Conservation (phyloP, 1,140 invertebrate species). For the Drosophila obscura region DNA sequence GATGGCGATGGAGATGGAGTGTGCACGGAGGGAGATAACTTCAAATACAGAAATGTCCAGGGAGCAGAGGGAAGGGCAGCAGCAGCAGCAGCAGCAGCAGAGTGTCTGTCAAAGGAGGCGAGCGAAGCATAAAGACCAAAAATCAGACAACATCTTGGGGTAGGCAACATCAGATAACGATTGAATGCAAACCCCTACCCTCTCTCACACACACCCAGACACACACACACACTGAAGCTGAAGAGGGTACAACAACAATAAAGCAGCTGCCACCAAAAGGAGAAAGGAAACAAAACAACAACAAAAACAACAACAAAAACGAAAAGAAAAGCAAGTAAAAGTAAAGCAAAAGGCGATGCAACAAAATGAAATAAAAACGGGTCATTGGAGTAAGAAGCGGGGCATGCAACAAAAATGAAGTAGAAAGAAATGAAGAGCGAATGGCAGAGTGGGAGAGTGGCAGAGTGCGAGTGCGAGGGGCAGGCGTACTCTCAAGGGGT, state of each 20-base stretch:
- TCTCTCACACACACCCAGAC: slow-evolving; percentile 2
- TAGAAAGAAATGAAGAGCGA: slow-evolving; percentile 25
- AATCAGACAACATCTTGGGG: slow-evolving; percentile 77
- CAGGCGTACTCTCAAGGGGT: slow-evolving; percentile 29
- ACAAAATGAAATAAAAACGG: slow-evolving; percentile 76
- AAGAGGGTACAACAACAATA: slow-evolving; percentile 42
- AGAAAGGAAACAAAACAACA: slow-evolving; percentile 36
- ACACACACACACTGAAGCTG: slow-evolving; percentile 13
- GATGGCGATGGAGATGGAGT: neutral
- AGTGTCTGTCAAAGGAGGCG: slow-evolving; percentile 41
- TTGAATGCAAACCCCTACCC: slow-evolving; percentile 56
- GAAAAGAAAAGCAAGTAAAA: slow-evolving; percentile 51
- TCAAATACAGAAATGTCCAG: slow-evolving; percentile 36
- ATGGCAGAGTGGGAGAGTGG: neutral
- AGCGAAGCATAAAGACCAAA: slow-evolving; percentile 68
- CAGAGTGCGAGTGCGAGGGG: slow-evolving; percentile 7
- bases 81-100: neutral
- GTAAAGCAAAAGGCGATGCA: slow-evolving; percentile 30
- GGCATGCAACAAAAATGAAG: slow-evolving; percentile 32
- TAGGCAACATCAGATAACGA: slow-evolving; percentile 74
- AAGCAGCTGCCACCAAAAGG: slow-evolving; percentile 60
- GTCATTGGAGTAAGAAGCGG: slow-evolving; percentile 75
- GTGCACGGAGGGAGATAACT: slow-evolving; percentile 28
- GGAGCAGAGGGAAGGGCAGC: neutral
- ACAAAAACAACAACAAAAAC: slow-evolving; percentile 34